Evolutionary conservation across 2,113 vertebrate species (phyloP).

Genomic region (Chloroceryle aenea): DNA sequence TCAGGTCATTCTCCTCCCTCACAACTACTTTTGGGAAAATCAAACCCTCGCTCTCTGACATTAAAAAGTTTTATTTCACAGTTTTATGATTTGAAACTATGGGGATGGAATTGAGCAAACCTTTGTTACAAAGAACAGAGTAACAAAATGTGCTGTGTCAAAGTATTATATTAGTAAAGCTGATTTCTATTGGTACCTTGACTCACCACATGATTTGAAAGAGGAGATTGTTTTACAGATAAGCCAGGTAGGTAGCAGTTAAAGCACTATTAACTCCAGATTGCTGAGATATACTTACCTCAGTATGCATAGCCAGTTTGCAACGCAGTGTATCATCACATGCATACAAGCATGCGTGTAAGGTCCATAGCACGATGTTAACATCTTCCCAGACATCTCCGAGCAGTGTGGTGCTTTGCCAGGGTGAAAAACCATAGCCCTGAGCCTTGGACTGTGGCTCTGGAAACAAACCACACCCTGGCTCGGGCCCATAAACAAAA

Average conservation of each 20-base stretch:
- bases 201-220: background rate
- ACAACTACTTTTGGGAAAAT: background rate
- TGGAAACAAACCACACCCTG: background rate
- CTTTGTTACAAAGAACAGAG: background rate
- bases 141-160: background rate
- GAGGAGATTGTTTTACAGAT: background rate
- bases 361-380: fast-evolving
- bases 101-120: background rate
- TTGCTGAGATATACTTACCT: background rate
- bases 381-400: background rate
- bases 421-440: background rate
- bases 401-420: background rate
- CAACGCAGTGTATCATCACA: background rate
- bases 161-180: background rate
- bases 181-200: background rate
- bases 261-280: background rate
- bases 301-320: fast-evolving
- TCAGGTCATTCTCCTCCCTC: background rate
- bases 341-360: fast-evolving
- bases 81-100: background rate
- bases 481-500: background rate
- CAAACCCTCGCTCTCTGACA: background rate
- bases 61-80: background rate
- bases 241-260: fast-evolving
- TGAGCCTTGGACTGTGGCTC: background rate